phyloP scores from a whole-genome alignment of 2,113 vertebrate species.

The Prolemur simus region DNA sequence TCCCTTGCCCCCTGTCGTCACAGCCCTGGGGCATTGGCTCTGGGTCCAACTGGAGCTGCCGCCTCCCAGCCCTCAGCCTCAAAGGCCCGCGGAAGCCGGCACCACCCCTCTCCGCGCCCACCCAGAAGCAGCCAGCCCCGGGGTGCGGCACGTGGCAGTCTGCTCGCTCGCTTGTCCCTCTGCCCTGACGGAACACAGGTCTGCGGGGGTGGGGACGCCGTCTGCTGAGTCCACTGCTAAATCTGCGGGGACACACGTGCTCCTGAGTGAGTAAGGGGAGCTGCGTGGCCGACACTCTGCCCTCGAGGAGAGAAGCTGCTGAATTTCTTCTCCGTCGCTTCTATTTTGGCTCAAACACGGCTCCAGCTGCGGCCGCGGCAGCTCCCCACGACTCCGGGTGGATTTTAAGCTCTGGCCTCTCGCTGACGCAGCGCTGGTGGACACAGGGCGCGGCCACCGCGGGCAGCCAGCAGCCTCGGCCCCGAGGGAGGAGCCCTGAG shows the following conservation, averaged over 20 bases:
- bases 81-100: not conserved
- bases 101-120: not conserved
- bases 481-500: not conserved
- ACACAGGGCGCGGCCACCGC: no score
- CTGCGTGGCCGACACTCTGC: accelerated
- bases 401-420: not conserved
- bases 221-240: no score
- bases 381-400: not conserved
- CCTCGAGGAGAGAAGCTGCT: not conserved
- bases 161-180: no score
- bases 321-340: not conserved
- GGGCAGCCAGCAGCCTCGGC: not conserved
- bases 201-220: not conserved
- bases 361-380: not conserved
- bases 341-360: not conserved
- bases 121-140: no score
- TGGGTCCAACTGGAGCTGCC: not conserved
- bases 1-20: not conserved
- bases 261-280: no score
- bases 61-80: not conserved
- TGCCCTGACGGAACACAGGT: not conserved
- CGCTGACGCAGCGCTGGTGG: accelerated
- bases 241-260: not conserved
- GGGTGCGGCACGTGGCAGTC: no score
- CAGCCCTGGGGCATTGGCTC: no score